Percentiles rank a stretch among this genome's conserved stretches.
Conservation (phyloP, 1,140 invertebrate species). For the Eufriesea mexicana region DNA sequence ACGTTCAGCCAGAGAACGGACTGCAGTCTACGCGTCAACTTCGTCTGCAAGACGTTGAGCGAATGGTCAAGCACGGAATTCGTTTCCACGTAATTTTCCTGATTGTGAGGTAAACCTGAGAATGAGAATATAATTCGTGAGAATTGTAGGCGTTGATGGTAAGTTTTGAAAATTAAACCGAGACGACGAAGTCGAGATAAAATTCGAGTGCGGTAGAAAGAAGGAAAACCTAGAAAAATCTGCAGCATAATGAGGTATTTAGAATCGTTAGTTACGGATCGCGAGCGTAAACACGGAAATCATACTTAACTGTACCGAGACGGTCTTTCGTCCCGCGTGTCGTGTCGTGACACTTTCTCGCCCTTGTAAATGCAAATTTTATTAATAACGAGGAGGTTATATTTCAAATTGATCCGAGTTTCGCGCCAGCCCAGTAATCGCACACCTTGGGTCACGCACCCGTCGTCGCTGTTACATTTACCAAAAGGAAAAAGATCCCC, state of each 20-base stretch:
- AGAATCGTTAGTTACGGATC: constrained; percentile 38
- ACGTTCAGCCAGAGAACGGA: constrained; percentile 29
- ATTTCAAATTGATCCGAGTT: constrained; percentile 73
- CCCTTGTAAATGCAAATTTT: constrained; percentile 79
- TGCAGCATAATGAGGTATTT: background rate
- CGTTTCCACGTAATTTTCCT: too few relatives aligned
- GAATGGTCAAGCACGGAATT: background rate
- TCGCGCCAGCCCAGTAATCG: constrained; percentile 67
- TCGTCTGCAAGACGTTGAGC: constrained; percentile 36
- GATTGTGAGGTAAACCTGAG: background rate
- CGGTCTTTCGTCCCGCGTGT: constrained; percentile 48
- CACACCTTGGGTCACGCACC: constrained; percentile 66
- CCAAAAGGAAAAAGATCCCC: constrained; percentile 15
- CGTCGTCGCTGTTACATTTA: constrained; percentile 47
- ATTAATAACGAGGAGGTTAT: constrained; percentile 76
- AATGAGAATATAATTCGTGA: too few relatives aligned
- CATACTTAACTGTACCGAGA: constrained; percentile 53
- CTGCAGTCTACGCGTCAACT: background rate
- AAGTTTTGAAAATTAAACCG: too few relatives aligned
- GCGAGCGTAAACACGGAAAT: constrained; percentile 52
- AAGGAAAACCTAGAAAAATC: background rate
- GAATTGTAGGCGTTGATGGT: too few relatives aligned
- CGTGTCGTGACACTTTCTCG: constrained; percentile 72
- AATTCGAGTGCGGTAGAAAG: too few relatives aligned
- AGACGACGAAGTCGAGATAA: too few relatives aligned